Conservation (phyloP, 2,113 vertebrate species). For the Chaetorhynchus papuensis region DNA sequence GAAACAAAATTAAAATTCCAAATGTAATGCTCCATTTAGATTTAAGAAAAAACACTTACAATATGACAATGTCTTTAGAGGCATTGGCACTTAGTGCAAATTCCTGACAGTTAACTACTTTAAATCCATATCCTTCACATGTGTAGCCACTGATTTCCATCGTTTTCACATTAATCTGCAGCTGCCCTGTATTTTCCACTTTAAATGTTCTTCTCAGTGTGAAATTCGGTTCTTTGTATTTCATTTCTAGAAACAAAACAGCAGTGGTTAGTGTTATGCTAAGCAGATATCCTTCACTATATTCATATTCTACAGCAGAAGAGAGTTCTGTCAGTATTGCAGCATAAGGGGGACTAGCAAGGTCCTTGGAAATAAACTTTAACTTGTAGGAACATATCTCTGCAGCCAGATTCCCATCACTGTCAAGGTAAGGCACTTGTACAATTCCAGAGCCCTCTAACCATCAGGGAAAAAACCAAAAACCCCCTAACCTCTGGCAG, state of each 20-base stretch:
- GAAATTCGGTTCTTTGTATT: conserved; percentile 91
- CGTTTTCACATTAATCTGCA: conserved; percentile 84
- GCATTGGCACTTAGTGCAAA: conserved; percentile 92
- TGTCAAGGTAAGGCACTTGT: neutral
- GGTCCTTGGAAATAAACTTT: neutral
- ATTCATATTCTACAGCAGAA: neutral
- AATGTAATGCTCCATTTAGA: neutral
- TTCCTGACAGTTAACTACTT: conserved; percentile 94
- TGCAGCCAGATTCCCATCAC: neutral
- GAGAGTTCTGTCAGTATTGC: neutral
- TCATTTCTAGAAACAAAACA: conserved; percentile 76
- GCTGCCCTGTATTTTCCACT: conserved; percentile 92
- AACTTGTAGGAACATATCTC: neutral
- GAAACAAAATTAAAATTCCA: neutral
- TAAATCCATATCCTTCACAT: conserved; percentile 97
- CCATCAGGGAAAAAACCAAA: neutral
- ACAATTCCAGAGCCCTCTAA: neutral
- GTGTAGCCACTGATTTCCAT: conserved; percentile 91
- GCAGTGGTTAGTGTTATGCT: neutral
- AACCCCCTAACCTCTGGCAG: neutral
- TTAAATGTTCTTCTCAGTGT: conserved; percentile 90
- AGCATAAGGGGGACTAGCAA: neutral
- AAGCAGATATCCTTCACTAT: neutral
- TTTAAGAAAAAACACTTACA: conserved; percentile 78
- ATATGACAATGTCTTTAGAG: conserved; percentile 93